Conservation (phyloP, 2,797 vertebrate genomes). For the Tauraco hartlaubi region DNA sequence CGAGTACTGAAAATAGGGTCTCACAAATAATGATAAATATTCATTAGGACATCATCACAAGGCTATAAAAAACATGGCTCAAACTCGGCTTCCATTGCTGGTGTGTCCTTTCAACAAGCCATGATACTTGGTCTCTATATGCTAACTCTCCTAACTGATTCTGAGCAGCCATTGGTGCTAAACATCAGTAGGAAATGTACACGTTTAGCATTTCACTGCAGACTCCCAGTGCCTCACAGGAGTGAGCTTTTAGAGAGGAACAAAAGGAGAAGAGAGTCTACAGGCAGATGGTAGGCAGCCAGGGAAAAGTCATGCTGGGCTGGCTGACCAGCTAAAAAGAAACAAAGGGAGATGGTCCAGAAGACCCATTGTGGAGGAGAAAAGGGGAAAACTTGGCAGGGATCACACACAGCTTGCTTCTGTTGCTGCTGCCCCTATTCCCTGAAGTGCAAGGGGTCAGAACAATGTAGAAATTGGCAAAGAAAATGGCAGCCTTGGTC, state of each 20-base stretch:
- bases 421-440: not conserved
- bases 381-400: not conserved
- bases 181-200: not conserved
- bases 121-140: not conserved
- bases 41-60: slow-evolving; percentile 38
- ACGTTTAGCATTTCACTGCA: not conserved
- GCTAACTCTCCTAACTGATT: not conserved
- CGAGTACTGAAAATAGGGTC: slow-evolving; percentile 53
- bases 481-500: not conserved
- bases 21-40: slow-evolving; percentile 72
- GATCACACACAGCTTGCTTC: not conserved
- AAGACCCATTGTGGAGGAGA: not conserved
- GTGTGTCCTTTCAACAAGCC: not conserved
- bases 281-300: slow-evolving; percentile 41
- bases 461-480: not conserved
- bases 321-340: not conserved
- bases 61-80: not conserved
- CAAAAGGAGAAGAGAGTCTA: not conserved
- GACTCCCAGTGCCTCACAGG: not conserved
- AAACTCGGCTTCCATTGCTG: not conserved
- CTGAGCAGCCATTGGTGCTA: not conserved
- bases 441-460: not conserved
- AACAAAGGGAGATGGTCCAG: not conserved
- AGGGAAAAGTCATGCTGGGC: not conserved
- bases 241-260: not conserved